Conservation (phyloP, 1,140 invertebrate genomes). For the Drosophila seguyi region DNA sequence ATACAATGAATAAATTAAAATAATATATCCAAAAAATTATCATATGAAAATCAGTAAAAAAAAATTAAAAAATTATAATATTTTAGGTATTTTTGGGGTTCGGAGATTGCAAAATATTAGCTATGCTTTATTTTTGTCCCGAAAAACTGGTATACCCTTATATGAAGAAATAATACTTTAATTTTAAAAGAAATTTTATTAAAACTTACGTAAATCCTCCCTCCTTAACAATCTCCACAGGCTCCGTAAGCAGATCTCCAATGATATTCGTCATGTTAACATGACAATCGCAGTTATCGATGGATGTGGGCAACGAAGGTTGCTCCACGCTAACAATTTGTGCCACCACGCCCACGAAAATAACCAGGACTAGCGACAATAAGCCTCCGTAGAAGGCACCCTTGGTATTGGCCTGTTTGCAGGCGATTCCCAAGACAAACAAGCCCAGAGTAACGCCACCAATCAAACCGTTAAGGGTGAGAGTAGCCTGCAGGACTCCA, state of each 20-base stretch:
- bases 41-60: too few relatives aligned
- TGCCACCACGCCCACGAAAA: constrained; percentile 86
- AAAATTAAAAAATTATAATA: too few relatives aligned
- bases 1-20: too few relatives aligned
- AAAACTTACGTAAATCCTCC: constrained; percentile 71
- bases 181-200: neutral
- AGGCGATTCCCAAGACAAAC: constrained; percentile 95
- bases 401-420: constrained; percentile 92
- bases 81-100: too few relatives aligned
- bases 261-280: constrained; percentile 83
- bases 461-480: constrained; percentile 95
- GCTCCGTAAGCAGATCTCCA: constrained; percentile 46
- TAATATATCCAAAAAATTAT: too few relatives aligned
- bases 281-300: constrained; percentile 84
- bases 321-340: constrained; percentile 86
- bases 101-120: too few relatives aligned
- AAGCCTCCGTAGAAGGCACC: constrained; percentile 86
- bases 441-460: constrained; percentile 94
- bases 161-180: too few relatives aligned
- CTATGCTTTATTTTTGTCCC: too few relatives aligned
- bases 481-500: constrained; percentile 92
- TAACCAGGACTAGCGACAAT: constrained; percentile 85
- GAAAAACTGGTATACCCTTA: too few relatives aligned
- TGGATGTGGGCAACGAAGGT: constrained; percentile 81
- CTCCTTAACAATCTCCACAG: constrained; percentile 8